Base-by-base conservation (phyloP, 2,888 invertebrate genomes). In the Eristalis arbustorum region DNA sequence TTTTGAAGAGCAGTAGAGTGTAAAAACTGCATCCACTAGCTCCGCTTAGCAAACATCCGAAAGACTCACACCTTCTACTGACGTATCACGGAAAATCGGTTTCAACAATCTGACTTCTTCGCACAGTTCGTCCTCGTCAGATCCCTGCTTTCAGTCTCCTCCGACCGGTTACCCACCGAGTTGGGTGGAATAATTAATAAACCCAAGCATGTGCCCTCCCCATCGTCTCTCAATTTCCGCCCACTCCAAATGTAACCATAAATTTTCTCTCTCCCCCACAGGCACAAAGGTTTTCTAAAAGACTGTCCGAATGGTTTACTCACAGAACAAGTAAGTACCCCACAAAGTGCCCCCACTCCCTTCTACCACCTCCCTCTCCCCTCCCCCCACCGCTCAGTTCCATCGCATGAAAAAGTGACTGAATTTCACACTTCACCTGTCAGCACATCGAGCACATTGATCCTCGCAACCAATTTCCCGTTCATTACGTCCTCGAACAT, bases 241-340 rank as follows among this genome's bases (percentile, higher is more conserved):
- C 1, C 37, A 76, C 73, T 79, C 64, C 64, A 42, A 83, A 49
- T 37, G 73, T 63, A 82, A 73, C 83, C 80, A 76, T 25, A 49
- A 64, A 80, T 84, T 90, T 59, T 84, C 78, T 88, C 84, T 84
- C 90, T 90, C 91, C 91, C 94, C 2, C 94, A 68, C 94, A 97
- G 98, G 98, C 98, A 98, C 94, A 98, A 98, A 95, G 98, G 98
- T 92, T 98, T 98, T 93, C 95, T 98, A 89, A 98, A 98, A 94
- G 98, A 98, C 94, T 98, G 98, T 93, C 98, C 98, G 80, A 98
- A 98, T 93, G 98, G 98, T 89, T 95, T 98, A 91, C 96, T 98
- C 83, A 98, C 98, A 82, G 98, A 98, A 94, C 98, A 98, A 95
- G 98, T 98, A 93, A 91, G 91, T 92, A 71, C 31, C 6, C 11